Percentiles rank a stretch among this genome's conserved stretches.
These are phyloP conservation scores for Oscarella lobularis DNA, from an alignment of 37 sponge, comb jelly and placozoan species.

Conservation along the genomic window DNA sequence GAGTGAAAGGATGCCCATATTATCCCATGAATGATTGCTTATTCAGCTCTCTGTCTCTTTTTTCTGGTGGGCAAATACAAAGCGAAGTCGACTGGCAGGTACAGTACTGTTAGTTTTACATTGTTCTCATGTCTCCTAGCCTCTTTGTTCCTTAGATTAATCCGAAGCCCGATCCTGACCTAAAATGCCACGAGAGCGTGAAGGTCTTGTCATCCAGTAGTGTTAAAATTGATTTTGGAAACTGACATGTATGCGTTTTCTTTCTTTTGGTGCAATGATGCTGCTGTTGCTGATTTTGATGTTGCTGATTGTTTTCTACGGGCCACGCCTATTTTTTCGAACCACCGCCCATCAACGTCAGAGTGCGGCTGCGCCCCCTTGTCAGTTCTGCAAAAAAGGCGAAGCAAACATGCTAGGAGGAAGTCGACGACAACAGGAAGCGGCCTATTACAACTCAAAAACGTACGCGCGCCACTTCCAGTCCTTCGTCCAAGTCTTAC, in stretches of 20 bases:
- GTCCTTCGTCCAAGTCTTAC: background rate
- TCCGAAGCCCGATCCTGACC: background rate
- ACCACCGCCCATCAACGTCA: too few relatives aligned
- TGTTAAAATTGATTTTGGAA: background rate
- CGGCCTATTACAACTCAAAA: background rate
- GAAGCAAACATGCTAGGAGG: too few relatives aligned
- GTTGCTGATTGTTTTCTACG: too few relatives aligned
- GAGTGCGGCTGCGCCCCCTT: too few relatives aligned
- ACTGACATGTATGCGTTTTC: too few relatives aligned
- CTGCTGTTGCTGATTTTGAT: too few relatives aligned
- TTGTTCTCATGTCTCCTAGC: too few relatives aligned
- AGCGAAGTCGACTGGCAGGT: background rate
- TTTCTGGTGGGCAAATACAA: background rate
- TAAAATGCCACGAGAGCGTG: background rate
- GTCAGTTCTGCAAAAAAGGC: too few relatives aligned
- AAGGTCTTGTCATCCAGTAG: background rate
- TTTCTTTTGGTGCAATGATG: too few relatives aligned
- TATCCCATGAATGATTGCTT: background rate
- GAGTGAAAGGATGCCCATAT: background rate
- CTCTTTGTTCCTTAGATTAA: background rate
- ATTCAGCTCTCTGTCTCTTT: background rate
- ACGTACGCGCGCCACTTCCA: background rate
- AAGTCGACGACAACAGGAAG: background rate
- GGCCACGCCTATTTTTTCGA: too few relatives aligned
- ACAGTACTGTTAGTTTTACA: too few relatives aligned